phyloP scores from a whole-genome alignment of 1,140 invertebrate genomes.

The Anadara kagoshimensis region DNA sequence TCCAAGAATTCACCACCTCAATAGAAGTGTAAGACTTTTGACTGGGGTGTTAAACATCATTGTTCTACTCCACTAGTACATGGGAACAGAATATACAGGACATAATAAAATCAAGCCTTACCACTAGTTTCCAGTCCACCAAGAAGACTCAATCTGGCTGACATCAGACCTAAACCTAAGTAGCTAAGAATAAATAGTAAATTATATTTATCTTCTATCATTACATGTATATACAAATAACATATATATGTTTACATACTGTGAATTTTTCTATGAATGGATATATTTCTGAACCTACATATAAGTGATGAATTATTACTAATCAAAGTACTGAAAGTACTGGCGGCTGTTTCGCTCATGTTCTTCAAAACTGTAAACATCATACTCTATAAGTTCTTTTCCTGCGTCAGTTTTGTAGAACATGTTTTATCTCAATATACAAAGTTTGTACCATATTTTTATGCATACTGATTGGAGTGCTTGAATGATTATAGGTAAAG shows the following conservation, averaged over 20 bases:
- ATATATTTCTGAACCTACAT: no score
- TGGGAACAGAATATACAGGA: no score
- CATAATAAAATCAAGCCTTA: constrained; percentile 14
- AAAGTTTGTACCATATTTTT: not conserved
- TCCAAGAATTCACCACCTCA: no score
- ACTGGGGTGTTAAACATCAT: no score
- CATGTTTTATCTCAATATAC: not conserved
- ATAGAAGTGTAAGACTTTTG: no score
- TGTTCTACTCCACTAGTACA: no score
- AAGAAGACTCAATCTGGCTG: constrained; percentile 82
- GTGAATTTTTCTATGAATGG: constrained; percentile 5
- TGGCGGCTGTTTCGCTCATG: not conserved
- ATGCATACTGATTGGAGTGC: no score
- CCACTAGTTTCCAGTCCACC: constrained; percentile 38
- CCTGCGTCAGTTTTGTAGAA: no score
- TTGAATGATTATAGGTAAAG: no score
- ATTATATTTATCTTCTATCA: not conserved
- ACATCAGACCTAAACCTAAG: constrained; percentile 91
- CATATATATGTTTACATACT: no score
- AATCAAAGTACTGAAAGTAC: not conserved
- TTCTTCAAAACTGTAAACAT: no score
- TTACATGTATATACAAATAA: constrained; percentile 14
- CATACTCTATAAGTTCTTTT: no score
- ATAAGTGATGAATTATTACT: not conserved
- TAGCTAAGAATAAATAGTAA: constrained; percentile 79